A percentile compares a stretch with the other conserved stretches of the same genome.
Evolutionary conservation across 1,140 invertebrate species (phyloP).

Genomic region (Drosophila teissieri): DNA sequence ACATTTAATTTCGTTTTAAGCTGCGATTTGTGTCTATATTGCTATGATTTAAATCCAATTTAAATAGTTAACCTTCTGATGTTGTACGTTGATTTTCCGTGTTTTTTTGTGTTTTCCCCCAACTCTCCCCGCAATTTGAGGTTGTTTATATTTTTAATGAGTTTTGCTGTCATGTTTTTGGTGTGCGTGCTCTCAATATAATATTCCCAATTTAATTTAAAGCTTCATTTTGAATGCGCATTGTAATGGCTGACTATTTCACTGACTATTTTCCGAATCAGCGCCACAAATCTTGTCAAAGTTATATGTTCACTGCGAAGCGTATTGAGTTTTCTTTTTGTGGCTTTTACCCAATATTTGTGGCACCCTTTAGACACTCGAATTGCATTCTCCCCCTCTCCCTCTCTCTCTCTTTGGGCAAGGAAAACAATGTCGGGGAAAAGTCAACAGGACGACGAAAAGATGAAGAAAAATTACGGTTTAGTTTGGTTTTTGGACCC

Average conservation of each 20-base stretch:
- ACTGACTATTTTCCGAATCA: background rate
- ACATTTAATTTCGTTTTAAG: background rate
- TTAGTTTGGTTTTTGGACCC: constrained; percentile 38
- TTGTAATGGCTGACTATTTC: background rate
- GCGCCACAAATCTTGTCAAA: background rate
- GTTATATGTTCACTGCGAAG: background rate
- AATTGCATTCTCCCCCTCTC: background rate
- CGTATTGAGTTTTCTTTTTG: background rate
- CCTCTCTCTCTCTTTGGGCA: background rate
- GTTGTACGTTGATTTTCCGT: background rate
- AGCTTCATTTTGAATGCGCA: background rate
- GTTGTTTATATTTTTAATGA: background rate
- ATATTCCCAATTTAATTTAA: background rate
- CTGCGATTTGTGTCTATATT: background rate
- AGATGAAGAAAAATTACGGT: constrained; percentile 36
- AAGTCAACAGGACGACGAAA: constrained; percentile 25
- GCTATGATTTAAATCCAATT: constrained; percentile 1
- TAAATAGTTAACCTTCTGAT: background rate
- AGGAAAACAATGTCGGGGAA: constrained; percentile 29
- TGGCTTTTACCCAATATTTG: background rate
- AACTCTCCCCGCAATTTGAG: background rate
- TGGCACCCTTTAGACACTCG: constrained; percentile 1
- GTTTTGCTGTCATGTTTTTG: background rate
- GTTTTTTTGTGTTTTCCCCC: background rate
- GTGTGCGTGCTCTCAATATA: background rate